Conservation (phyloP, 92 coral and sea anemone genomes). For the Muricea muricata region DNA sequence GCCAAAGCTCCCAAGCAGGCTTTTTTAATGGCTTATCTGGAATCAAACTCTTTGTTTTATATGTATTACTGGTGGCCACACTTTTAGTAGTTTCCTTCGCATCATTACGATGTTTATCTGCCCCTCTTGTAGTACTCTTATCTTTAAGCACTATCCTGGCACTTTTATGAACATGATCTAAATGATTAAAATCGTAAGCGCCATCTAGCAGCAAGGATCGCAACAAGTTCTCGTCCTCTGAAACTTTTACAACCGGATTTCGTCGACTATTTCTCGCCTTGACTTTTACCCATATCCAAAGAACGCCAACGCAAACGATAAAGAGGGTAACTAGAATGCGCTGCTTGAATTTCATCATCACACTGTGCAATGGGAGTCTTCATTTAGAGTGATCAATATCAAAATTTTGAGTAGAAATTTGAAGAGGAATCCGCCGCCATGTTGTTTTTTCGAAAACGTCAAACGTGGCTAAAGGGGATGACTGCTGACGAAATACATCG, state of each 20-base stretch:
- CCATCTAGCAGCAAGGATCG: conserved; percentile 54
- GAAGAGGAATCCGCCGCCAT: no score
- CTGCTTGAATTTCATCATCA: conserved; percentile 86
- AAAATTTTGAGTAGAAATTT: no score
- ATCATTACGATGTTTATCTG: background rate
- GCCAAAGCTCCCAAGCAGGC: conserved; percentile 85
- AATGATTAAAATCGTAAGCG: conserved; percentile 70
- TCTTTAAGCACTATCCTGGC: conserved; percentile 14
- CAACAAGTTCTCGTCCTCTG: conserved; percentile 35
- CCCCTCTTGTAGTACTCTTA: background rate
- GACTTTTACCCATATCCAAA: conserved; percentile 78
- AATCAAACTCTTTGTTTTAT: conserved; percentile 9
- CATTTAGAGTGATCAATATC: no score
- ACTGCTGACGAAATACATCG: conserved; percentile 14
- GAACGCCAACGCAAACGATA: conserved; percentile 60
- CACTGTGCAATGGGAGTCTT: background rate
- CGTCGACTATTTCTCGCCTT: conserved; percentile 31
- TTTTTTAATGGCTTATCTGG: background rate
- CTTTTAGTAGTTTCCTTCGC: background rate
- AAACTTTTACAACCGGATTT: conserved; percentile 53
- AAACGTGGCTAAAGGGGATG: background rate
- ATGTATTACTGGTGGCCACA: background rate
- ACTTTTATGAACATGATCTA: conserved; percentile 71
- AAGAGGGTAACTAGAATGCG: conserved; percentile 70
- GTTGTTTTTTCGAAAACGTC: no score